Conservation (phyloP, 2,797 vertebrate species). For the Neoniphon sammara region DNA sequence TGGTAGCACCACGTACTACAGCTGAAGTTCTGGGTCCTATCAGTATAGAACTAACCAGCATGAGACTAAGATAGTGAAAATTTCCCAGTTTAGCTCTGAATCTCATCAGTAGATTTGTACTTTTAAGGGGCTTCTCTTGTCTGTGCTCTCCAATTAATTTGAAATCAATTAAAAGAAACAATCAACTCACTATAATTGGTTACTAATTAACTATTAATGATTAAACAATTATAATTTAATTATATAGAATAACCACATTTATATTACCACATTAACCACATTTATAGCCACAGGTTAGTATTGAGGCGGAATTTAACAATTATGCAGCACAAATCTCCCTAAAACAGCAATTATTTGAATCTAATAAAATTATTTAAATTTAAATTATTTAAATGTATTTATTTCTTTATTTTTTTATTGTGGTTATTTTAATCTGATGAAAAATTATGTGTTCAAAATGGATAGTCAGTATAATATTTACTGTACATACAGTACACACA, state of each 20-base stretch:
- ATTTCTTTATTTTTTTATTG: no score
- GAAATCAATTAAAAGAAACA: no score
- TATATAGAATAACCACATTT: not conserved
- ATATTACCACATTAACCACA: not conserved
- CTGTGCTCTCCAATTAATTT: not conserved
- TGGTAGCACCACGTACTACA: conserved; percentile 60
- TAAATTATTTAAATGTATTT: not conserved
- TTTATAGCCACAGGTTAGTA: not conserved
- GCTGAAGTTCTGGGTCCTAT: conserved; percentile 41
- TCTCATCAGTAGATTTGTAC: not conserved
- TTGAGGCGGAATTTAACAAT: not conserved
- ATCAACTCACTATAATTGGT: no score
- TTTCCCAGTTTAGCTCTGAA: not conserved
- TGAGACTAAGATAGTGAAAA: not conserved
- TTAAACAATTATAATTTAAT: not conserved
- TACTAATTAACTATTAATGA: not conserved
- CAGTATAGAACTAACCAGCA: conserved; percentile 25
- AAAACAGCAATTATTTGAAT: not conserved
- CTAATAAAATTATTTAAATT: not conserved
- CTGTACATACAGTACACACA: no score
- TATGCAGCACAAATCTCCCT: not conserved
- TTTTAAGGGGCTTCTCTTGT: not conserved
- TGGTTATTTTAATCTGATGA: no score
- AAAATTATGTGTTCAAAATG: no score
- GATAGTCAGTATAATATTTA: no score